Evolutionary conservation across 2,113 vertebrate species (phyloP), one percentile per base, ranked within the genome.

Genomic region (Tychaedon coryphoeus): DNA sequence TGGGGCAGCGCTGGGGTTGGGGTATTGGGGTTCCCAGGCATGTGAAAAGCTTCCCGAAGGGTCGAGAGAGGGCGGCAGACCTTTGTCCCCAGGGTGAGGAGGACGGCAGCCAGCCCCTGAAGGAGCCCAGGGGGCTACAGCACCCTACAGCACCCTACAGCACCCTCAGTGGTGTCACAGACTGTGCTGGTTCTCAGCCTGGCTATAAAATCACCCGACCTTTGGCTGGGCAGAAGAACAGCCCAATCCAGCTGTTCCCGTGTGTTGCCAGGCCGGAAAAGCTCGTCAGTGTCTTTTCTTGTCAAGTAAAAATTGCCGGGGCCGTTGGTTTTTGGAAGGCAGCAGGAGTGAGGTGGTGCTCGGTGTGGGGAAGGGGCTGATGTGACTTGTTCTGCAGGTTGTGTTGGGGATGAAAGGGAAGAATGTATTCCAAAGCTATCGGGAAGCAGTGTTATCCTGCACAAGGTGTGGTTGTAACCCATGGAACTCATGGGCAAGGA

Each of bases 401-500:
- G 73, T 83, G 57, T 42, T 6, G 5, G 31, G 34, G 23, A 53
- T 38, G 81, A 67, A 86, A 74, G 64, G 54, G 50, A 23, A 67
- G 45, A 36, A 50, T 0, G 0, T 13, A 7, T 50, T 70, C 29
- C 58, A n/a, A 23, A 86, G 72, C 57, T n/a, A 3, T 18, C 0
- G 2, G 53, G 61, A 45, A 77, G 72, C 17, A 24, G 31, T 1
- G 0, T 18, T n/a, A 9, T 38, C 57, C 81, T n/a, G 24, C 3
- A 0, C 19, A 2, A 77, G 75, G 82, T 71, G 82, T 8, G 3
- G 60, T n/a, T 58, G 20, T 62, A 61, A 76, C 18, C 60, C 33
- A 0, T 1, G 5, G 81, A 57, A 58, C 45, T 57, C 4, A 0
- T 13, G 45, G 23, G 62, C 0, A 0, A 8, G 57, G 72, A 17